A percentile compares a stretch with the other conserved stretches of the same genome.
These are phyloP conservation scores for Coreoperca whiteheadi DNA, from an alignment of 2,113 vertebrate species.

Conservation along the genomic window DNA sequence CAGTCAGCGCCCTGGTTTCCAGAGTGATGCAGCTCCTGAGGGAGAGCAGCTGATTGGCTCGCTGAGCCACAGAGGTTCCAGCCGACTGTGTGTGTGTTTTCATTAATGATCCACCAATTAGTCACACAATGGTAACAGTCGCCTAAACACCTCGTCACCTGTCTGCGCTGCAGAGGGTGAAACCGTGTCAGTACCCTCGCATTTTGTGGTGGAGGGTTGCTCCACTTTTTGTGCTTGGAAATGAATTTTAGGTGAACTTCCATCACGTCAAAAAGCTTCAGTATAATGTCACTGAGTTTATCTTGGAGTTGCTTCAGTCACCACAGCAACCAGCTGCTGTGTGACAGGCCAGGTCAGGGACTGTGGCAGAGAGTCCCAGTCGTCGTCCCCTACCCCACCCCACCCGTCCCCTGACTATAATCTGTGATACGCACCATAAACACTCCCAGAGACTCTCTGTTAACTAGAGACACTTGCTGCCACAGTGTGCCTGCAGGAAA, in stretches of 20 bases:
- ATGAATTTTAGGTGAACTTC: background rate
- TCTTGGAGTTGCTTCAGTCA: conserved; percentile 39
- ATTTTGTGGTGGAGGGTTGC: no score
- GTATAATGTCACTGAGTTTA: background rate
- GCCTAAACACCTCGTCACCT: conserved; percentile 73
- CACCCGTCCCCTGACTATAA: conserved; percentile 67
- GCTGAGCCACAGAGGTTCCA: conserved; percentile 50
- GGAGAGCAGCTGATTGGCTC: conserved; percentile 71
- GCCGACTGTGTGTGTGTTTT: conserved; percentile 64
- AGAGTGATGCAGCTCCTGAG: conserved; percentile 64
- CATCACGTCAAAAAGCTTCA: background rate
- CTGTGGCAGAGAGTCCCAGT: conserved; percentile 60
- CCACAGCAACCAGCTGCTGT: conserved; percentile 65
- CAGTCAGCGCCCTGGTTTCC: conserved; percentile 63
- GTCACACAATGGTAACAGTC: conserved; percentile 79
- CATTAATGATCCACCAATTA: conserved; percentile 84
- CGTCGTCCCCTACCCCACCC: conserved; percentile 9
- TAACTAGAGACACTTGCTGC: conserved; percentile 34
- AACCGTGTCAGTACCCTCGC: background rate
- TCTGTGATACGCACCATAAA: conserved; percentile 60
- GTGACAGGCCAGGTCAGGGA: conserved; percentile 59
- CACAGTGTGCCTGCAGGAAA: conserved; percentile 6
- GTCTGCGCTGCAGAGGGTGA: conserved; percentile 36
- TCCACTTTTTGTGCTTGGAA: background rate
- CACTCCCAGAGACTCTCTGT: conserved; percentile 34